A percentile compares a stretch with the other conserved stretches of the same genome.
Evolutionary conservation across 2,888 invertebrate species (phyloP).

Genomic region (Leptinotarsa peninsularis): DNA sequence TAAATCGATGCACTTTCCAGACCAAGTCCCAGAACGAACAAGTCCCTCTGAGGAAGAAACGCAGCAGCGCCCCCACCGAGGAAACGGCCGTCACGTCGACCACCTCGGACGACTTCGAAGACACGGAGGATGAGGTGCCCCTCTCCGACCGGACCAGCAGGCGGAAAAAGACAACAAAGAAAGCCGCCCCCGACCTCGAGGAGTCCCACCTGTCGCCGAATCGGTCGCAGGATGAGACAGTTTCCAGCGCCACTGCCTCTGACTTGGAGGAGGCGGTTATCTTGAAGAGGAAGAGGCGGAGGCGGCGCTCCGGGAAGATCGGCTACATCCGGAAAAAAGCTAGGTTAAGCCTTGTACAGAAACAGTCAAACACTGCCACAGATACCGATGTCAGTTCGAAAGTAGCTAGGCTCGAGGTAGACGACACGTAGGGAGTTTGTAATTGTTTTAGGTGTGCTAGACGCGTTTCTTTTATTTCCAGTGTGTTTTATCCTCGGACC

Average conservation of each 20-base stretch:
- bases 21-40: constrained; percentile 9
- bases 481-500: constrained; percentile 25
- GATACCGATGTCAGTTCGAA: constrained; percentile 29
- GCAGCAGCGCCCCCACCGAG: constrained; percentile 37
- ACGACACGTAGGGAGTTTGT: constrained; percentile 22
- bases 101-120: constrained; percentile 36
- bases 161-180: constrained; percentile 17
- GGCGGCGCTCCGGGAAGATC: constrained; percentile 25
- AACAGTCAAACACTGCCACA: constrained; percentile 36
- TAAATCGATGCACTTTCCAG: neutral
- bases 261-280: constrained; percentile 29
- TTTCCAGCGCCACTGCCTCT: constrained; percentile 37
- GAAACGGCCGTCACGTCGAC: constrained; percentile 50
- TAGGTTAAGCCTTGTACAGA: constrained; percentile 19
- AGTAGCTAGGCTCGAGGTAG: constrained; percentile 25
- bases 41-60: constrained; percentile 21
- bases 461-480: constrained; percentile 22
- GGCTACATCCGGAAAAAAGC: constrained; percentile 20
- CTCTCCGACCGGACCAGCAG: constrained; percentile 18
- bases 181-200: no score
- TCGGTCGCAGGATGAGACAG: constrained; percentile 37
- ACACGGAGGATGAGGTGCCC: constrained; percentile 19
- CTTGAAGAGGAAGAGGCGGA: constrained; percentile 29
- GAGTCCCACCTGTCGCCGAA: constrained; percentile 16
- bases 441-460: constrained; percentile 17